These are phyloP conservation scores for Pemphredon lugubris DNA, from an alignment of 2,888 invertebrate genomes.

Conservation along the genomic window DNA sequence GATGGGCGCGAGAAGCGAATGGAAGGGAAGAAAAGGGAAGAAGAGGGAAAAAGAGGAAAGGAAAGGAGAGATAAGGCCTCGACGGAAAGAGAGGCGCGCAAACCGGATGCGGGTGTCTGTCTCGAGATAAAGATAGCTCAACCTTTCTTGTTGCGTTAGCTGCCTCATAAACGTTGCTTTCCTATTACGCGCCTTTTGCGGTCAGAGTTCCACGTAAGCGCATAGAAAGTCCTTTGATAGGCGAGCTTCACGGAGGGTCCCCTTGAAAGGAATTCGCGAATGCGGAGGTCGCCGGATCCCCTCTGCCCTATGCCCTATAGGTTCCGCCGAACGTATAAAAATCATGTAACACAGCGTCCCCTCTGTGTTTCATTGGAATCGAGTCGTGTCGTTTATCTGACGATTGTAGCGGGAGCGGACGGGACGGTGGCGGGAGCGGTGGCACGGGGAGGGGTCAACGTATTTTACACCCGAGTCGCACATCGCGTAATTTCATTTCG, in stretches of 20 bases:
- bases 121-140: conserved; percentile 57
- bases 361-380: no score
- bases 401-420: no score
- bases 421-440: no score
- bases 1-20: neutral
- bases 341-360: neutral
- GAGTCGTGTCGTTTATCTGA: no score
- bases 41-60: conserved; percentile 3
- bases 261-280: no score
- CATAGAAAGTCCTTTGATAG: conserved; percentile 49
- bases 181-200: conserved; percentile 35
- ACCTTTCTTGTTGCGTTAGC: conserved; percentile 41
- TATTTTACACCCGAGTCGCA: no score
- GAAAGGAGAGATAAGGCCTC: conserved; percentile 19
- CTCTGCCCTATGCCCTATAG: neutral
- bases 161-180: conserved; percentile 47
- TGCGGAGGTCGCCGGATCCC: no score
- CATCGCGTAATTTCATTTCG: no score
- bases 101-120: conserved; percentile 50
- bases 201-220: conserved; percentile 40
- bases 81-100: conserved; percentile 11
- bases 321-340: neutral
- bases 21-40: neutral
- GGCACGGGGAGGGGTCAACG: no score
- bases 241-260: conserved; percentile 22